Base-by-base conservation (phyloP, 2,113 vertebrate species). In the Poicephalus gulielmi region DNA sequence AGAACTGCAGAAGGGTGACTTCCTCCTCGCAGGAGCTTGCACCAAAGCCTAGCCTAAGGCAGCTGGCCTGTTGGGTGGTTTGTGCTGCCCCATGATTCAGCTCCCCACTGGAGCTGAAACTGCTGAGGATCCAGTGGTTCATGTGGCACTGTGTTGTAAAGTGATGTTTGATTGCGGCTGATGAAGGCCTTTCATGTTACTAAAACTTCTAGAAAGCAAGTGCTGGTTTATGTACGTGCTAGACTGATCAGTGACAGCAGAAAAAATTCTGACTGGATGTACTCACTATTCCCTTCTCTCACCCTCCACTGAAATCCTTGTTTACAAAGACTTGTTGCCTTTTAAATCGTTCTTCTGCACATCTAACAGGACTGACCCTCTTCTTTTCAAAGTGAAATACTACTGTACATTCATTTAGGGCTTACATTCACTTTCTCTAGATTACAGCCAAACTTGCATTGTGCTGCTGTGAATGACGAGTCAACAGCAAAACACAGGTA, bases 251-350 rank as follows among this genome's bases (percentile, higher is more conserved):
- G 0, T 77, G 91, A 91, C 33, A 95, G 81, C 63, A 49, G 37
- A 49, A 90, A 67, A 91, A 80, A 93, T 83, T 95, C 87, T 95
- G 86, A 76, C 89, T 90, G 47, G 31, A 52, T 0, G 8, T 37
- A 43, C 37, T 84, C 2, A 11, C 49, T 76, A 6, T 30, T 43
- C 37, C 16, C 20, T 1, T 1, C 70, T 90, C 88, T 81, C 0
- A 0, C 22, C 15, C 59, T 66, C 59, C 50, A 50, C 67, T 0
- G 8, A 86, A 94, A 88, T 83, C 47, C 55, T 88, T 90, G 86
- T 77, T 90, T 81, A 88, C 60, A 68, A 43, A 95, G 77, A 64
- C 47, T 86, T 85, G 74, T 94, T 92, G 90, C 88, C 46, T 90
- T 93, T 92, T 73, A 93, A 74, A 83, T 94, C 52, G 84, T 76